Base-by-base conservation (phyloP, 2,113 vertebrate species). In the Monarcha castaneiventris region DNA sequence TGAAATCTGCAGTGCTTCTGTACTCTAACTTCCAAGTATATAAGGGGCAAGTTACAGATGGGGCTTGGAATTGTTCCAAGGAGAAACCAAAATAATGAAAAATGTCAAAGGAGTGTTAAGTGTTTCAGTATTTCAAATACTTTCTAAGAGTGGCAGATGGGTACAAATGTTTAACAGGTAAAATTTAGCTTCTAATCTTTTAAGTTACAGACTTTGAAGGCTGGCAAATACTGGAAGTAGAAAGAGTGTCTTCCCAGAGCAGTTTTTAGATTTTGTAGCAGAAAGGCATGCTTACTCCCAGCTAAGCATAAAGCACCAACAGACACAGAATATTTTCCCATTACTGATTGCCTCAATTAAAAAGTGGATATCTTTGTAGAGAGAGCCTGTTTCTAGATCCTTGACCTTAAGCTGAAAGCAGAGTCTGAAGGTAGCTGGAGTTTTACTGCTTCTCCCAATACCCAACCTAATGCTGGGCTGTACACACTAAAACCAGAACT, bases 21-120 rank as follows among this genome's bases (percentile, higher is more conserved):
- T 54, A 91, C 33, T 82, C 66, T 33, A 69, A 85, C 84, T 91
- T 93, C 71, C 78, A 89, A 90, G 41, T 41, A 91, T 39, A 9
- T 56, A 83, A 91, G 75, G 75, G 75, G 78, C 82, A 97, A 87
- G 81, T 75, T n/a, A 48, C 66, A 94, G 74, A 87, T 26, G 58
- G 54, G 87, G 67, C 71, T 54, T 91, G 78, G 87, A 91, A 73
- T 29, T 4, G 14, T 52, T 93, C 78, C 92, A 85, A 79, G 29
- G 6, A 79, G 54, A 91, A 93, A 83, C 16, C 66, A 89, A 91
- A 94, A 48, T 26, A 95, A 76, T 13, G 18, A 87, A 85, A 76
- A 62, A 79, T 87, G 63, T 72, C 51, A 52, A 54, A 93, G 58
- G 49, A 61, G 58, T 64, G 49, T 54, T 82, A 85, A 87, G 32